Base-by-base conservation (phyloP, 2,113 vertebrate genomes). In the Ophthalmotilapia sp. region DNA sequence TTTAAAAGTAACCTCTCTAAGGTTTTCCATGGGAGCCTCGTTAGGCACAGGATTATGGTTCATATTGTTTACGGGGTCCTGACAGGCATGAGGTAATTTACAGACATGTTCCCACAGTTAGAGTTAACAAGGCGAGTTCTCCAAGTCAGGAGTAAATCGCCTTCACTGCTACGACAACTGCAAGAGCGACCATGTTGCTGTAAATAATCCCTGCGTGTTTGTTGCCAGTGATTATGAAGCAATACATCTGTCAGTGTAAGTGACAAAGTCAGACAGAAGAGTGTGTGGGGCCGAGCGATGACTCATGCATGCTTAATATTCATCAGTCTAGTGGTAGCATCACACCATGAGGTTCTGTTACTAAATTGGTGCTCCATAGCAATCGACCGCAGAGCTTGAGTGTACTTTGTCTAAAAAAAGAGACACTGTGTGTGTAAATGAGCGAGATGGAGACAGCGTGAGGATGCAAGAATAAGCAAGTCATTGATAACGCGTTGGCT, bases 221-320 rank as follows among this genome's bases (percentile, higher is more conserved):
- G 88, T 62, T 83, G 19, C 65, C 85, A 80, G 86, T 87, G 88
- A 89, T 85, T 90, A 86, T 49, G 75, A 92, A 90, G 84, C 87
- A 82, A 90, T 84, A 79, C 85, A 88, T 92, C 81, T 85, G 82
- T 80, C 83, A 86, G 80, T 53, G 13, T 77, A 84, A 84, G 85
- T 92, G 89, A 92, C 87, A 91, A 86, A 86, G 73, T 92, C 83
- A 87, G 85, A 70, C 54, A 79, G 81, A 82, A 81, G 75, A 75
- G 84, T 58, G 84, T 80, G 84, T 85, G 73, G 56, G 38, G 84
- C 87, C 49, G 62, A 62, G 60, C 40, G 85, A 93, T 94, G 94
- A 94, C 79, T 95, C 94, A 92, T 88, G 83, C 89, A 91, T 90
- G 87, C 90, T 93, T 92, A 82, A 90, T 94, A 93, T 95, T 92